Percentiles rank a stretch among this genome's conserved stretches.
Evolutionary conservation across 2,113 vertebrate genomes (phyloP).

Genomic region (Etia nguti): DNA sequence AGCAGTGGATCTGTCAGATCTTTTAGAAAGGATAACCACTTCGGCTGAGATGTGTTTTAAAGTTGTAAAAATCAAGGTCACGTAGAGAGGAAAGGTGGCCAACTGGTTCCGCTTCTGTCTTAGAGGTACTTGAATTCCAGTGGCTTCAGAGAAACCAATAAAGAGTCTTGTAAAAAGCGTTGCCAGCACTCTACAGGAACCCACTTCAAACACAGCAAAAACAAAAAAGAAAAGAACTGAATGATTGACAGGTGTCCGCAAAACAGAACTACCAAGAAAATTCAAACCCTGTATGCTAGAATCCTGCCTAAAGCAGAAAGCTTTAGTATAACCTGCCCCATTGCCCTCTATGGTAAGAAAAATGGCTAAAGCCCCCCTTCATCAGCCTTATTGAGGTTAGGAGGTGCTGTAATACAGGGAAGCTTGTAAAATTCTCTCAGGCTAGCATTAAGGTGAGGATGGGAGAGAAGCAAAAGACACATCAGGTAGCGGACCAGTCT

Average conservation of each 20-base stretch:
- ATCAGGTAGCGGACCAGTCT: neutral
- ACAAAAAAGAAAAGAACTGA: neutral
- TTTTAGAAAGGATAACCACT: neutral
- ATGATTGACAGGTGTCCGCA: neutral
- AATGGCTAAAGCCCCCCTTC: neutral
- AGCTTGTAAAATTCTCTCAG: neutral
- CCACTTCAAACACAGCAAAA: neutral
- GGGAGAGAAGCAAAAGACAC: neutral
- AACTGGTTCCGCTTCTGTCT: neutral
- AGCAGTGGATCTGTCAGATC: neutral
- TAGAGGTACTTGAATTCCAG: neutral
- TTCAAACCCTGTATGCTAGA: neutral
- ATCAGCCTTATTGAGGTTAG: neutral
- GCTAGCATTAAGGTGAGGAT: neutral
- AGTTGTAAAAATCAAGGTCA: neutral
- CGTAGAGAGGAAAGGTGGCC: neutral
- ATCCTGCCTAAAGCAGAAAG: neutral
- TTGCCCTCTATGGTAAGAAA: neutral
- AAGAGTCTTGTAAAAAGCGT: neutral
- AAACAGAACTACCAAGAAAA: neutral
- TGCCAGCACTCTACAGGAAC: neutral
- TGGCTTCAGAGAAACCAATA: neutral
- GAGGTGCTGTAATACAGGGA: neutral
- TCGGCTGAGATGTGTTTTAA: neutral
- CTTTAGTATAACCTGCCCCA: neutral